Conservation (phyloP, 1,140 invertebrate species). For the Akabosia matsudoensis region DNA sequence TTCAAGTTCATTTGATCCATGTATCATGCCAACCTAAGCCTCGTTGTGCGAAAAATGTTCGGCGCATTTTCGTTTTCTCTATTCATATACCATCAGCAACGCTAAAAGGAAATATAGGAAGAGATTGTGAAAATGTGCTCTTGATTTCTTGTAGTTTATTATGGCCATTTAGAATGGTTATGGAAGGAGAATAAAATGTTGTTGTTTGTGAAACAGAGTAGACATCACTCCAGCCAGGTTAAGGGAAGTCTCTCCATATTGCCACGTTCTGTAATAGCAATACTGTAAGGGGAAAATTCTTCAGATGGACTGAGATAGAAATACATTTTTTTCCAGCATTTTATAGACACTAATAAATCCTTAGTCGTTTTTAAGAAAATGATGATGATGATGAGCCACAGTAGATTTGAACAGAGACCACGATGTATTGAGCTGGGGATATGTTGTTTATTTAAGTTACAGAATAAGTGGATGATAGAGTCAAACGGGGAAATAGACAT, state of each 20-base stretch:
- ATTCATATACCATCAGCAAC: neutral
- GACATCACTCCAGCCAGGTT: neutral
- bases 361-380: neutral
- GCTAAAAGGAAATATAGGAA: too few species aligned
- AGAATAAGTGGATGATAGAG: too few species aligned
- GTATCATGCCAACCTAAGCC: neutral
- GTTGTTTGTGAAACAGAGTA: neutral
- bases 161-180: neutral
- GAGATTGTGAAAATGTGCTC: neutral
- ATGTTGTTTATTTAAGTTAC: too few species aligned
- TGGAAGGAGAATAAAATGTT: neutral
- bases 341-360: neutral
- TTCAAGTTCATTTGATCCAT: constrained; percentile 13
- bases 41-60: neutral
- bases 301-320: neutral
- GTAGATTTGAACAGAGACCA: neutral
- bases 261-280: too few species aligned
- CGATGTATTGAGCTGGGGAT: neutral
- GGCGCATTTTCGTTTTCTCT: neutral
- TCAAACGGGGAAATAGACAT: neutral
- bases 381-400: neutral
- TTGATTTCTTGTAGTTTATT: neutral
- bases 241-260: too few species aligned
- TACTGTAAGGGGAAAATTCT: neutral
- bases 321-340: neutral